These are phyloP conservation scores for Campylomormyrus tamandua DNA, from an alignment of 2,113 vertebrate species.

Conservation along the genomic window DNA sequence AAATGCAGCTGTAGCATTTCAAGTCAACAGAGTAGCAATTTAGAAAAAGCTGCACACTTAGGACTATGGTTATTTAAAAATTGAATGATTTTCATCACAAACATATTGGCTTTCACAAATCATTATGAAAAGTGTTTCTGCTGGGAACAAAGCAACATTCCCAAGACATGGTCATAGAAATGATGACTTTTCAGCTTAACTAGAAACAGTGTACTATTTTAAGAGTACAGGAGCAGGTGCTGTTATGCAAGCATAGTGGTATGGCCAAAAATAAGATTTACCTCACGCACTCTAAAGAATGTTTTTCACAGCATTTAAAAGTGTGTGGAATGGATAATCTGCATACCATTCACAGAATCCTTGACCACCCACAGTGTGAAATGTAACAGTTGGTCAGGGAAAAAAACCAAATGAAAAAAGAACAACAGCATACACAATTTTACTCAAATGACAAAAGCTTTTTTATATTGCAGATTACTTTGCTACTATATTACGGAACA, in stretches of 20 bases:
- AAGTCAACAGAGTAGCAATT: neutral
- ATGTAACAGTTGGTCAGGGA: constrained; percentile 1
- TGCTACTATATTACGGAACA: neutral
- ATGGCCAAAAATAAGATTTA: constrained; percentile 2
- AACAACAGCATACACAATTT: neutral
- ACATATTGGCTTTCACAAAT: constrained; percentile 2
- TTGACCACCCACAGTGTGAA: constrained; percentile 18
- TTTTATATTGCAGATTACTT: neutral
- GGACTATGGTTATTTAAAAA: neutral
- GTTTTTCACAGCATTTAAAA: neutral
- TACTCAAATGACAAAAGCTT: neutral
- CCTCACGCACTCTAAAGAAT: constrained; percentile 9
- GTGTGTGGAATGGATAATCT: neutral
- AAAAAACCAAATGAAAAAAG: neutral
- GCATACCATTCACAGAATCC: neutral
- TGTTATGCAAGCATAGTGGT: neutral
- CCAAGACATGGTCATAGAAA: neutral
- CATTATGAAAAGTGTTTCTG: neutral
- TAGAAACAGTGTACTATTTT: constrained; percentile 1
- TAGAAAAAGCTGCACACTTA: neutral
- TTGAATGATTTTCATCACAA: neutral
- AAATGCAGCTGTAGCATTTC: neutral
- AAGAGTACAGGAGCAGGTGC: neutral
- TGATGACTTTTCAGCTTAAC: neutral
- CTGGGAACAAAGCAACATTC: neutral